Base-by-base conservation (phyloP, 2,888 invertebrate species). In the Thymelicus acteon region DNA sequence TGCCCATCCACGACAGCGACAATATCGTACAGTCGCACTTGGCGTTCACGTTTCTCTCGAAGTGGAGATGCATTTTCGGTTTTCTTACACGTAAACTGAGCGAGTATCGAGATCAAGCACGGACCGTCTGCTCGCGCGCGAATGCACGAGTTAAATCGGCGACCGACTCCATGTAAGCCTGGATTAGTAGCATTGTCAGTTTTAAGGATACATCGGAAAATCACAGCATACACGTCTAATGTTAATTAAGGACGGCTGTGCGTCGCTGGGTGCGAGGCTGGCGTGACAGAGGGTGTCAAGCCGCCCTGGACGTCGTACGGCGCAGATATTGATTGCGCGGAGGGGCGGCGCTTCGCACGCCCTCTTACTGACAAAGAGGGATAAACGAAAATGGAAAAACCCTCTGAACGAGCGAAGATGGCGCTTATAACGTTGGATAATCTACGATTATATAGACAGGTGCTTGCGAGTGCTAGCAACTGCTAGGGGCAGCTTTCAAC, bases 1-100 rank as follows among this genome's bases (percentile, higher is more conserved):
- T 98, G 77, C 98, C 98, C 99, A 99, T 99, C 99, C 99, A 99
- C 82, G 98, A 98, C 86, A 99, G 95, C 80, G 98, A 98, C 83
- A 98, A 94, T 86, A 99, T 97, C 81, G 97, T 97, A 93, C 98
- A 98, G 94, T 99, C 99, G 94, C 98, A 98, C 94, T 97, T 97
- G 80, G 98, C 98, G 89, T 97, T 98, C 80, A 96, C 96, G 89
- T 97, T 98, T 85, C 97, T 97, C 91, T 99, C 99, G 91, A 98
- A 98, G 95, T 98, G 98, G 85, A 99, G 95, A 96, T 98, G 98
- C 99, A 99, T 99, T 88, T 88, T 91, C 73, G 74, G 74, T 74
- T 75, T 60, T 49, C 75, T 78, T 77, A 79, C 83, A 82, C 81
- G 76, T 81, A 73, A 81, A 77, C 78, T 77, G 68, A 71, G 44